A percentile compares a stretch with the other conserved stretches of the same genome.
These are phyloP conservation scores for Tichodroma muraria DNA, from an alignment of 2,113 vertebrate species.

Conservation along the genomic window DNA sequence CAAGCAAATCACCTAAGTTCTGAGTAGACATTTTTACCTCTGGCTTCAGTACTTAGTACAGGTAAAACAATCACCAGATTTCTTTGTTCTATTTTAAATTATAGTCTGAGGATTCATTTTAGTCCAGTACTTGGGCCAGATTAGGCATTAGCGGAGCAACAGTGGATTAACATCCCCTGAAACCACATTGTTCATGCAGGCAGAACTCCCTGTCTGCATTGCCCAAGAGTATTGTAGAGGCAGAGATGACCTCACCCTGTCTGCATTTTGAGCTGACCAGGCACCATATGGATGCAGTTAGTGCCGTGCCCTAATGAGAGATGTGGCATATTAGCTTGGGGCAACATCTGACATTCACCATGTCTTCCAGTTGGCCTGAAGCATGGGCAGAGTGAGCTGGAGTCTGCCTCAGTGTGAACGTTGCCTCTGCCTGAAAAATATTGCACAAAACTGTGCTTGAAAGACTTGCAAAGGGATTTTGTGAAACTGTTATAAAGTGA, in stretches of 20 bases:
- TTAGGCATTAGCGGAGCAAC: not conserved
- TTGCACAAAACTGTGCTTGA: not conserved
- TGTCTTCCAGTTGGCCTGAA: slow-evolving; percentile 20
- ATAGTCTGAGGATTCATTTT: not conserved
- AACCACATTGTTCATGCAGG: not conserved
- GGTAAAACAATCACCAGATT: not conserved
- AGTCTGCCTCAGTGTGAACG: not conserved
- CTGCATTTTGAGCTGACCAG: slow-evolving; percentile 6
- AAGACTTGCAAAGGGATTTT: not conserved
- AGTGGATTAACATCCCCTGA: not conserved
- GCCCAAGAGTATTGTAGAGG: not conserved
- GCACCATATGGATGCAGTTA: slow-evolving; percentile 8
- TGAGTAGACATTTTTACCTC: not conserved
- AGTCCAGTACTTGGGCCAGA: not conserved
- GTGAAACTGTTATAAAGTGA: not conserved
- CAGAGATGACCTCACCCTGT: slow-evolving; percentile 10
- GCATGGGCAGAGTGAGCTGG: not conserved
- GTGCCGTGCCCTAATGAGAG: not conserved
- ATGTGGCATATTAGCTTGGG: not conserved
- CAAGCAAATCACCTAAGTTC: not conserved
- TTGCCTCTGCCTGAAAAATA: not conserved
- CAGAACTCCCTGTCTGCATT: not conserved
- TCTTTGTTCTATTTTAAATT: not conserved
- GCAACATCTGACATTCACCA: not conserved
- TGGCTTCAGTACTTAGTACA: not conserved